These are phyloP conservation scores for Opisthocomus hoazin DNA, from an alignment of 2,113 vertebrate genomes.

Conservation along the genomic window DNA sequence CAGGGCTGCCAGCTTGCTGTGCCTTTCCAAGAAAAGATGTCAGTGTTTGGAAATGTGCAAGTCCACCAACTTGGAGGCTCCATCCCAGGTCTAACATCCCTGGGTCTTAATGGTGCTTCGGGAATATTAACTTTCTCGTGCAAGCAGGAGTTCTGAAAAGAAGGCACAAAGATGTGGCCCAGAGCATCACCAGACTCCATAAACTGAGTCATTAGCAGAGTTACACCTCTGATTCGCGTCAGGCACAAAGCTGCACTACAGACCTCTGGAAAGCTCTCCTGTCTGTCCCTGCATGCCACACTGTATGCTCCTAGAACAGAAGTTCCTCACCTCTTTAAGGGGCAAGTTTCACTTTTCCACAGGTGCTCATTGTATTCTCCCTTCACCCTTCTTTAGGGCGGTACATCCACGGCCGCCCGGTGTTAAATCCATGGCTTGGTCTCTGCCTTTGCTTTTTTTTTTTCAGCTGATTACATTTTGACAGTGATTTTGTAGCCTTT, in stretches of 20 bases:
- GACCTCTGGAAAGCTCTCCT: not conserved
- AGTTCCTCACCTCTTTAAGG: not conserved
- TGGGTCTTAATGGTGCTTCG: not conserved
- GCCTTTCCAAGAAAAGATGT: not conserved
- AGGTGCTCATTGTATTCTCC: not conserved
- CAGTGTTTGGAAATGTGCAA: not conserved
- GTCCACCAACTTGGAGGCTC: not conserved
- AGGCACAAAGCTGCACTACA: not conserved
- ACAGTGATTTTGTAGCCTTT: conserved; percentile 20
- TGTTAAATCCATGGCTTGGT: not conserved
- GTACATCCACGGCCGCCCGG: not conserved
- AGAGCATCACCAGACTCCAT: not conserved
- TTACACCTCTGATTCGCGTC: not conserved
- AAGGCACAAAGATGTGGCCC: not conserved
- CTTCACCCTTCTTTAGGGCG: not conserved
- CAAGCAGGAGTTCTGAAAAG: not conserved
- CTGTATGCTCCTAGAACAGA: not conserved
- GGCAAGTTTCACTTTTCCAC: not conserved
- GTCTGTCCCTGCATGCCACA: not conserved
- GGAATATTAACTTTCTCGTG: not conserved
- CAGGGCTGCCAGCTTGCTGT: not conserved
- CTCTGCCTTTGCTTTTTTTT: not conserved
- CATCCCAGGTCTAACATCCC: not conserved
- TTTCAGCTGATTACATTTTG: not conserved
- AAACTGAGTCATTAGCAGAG: not conserved